phyloP scores from a whole-genome alignment of 2,797 vertebrate genomes.

The Myripristis murdjan region DNA sequence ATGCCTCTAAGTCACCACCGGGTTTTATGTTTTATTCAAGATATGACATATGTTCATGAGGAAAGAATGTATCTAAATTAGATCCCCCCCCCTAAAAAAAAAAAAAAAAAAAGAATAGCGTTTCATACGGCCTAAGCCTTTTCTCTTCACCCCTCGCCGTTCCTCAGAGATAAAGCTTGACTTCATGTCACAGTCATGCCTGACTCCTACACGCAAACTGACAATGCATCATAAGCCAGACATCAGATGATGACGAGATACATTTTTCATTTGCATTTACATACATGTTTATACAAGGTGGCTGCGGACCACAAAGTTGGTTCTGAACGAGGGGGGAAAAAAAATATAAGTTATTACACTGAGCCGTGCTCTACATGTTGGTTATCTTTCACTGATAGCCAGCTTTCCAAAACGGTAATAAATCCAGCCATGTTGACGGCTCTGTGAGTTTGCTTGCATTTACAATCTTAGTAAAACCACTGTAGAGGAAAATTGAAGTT shows the following conservation, averaged over 20 bases:
- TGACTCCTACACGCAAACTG: too few relatives aligned
- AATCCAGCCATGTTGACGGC: conserved; percentile 83
- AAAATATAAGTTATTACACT: conserved; percentile 73
- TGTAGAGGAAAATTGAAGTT: conserved; percentile 89
- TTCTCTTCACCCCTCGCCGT: conserved; percentile 9
- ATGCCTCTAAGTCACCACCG: background rate
- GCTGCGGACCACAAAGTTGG: conserved; percentile 66
- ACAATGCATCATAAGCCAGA: conserved; percentile 44
- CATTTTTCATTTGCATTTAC: conserved; percentile 72
- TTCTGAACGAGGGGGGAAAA: conserved; percentile 51
- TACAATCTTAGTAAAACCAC: conserved; percentile 88
- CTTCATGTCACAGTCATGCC: conserved; percentile 57
- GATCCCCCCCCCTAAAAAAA: too few relatives aligned
- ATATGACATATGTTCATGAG: conserved; percentile 28
- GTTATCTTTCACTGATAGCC: conserved; percentile 85
- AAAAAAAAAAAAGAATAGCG: conserved; percentile 26
- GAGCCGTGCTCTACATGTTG: conserved; percentile 79
- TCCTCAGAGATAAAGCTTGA: conserved; percentile 59
- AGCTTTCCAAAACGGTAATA: conserved; percentile 83
- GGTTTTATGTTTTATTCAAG: conserved; percentile 14
- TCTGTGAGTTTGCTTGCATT: conserved; percentile 83
- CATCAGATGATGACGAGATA: conserved; percentile 64
- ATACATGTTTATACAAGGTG: conserved; percentile 65
- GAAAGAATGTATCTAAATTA: conserved; percentile 42
- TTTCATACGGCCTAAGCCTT: conserved; percentile 20